Evolutionary conservation across 2,888 invertebrate species (phyloP), one percentile per base, ranked within the genome.

Genomic region (Ectemnius lituratus): DNA sequence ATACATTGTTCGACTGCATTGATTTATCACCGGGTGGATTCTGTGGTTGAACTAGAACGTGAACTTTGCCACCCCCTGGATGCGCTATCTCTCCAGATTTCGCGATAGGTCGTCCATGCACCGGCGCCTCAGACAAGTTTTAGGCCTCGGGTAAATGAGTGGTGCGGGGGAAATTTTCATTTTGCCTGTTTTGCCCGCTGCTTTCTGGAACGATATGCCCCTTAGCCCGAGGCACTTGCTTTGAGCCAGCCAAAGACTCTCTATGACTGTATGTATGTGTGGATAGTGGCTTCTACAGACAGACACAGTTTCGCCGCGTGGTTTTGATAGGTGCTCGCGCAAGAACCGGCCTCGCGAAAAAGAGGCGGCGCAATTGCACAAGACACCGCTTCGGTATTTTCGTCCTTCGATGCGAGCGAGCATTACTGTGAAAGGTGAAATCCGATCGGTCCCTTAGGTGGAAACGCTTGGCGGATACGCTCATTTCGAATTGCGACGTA

Each of bases 401-500:
- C 78, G 75, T 79, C 70, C 78, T 79, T 72, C 74, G 77, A 69
- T 20, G 52, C 59, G 70, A 65, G 47, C 67, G 62, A 66, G 18
- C 70, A 62, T 58, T 37, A 62, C 70, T 67, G 67, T 20, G 73
- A 76, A 68, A 73, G 73, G 73, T 69, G 78, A 76, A 78, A 76
- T 78, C 67, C 70, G 62, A 73, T 58, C 47, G 52, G 58, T 6
- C 20, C 6, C 56, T 11, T 37, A 37, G 57, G 2, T 37, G 47
- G 67, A 65, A 73, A 70, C 60, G 62, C 62, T 60, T 14, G 59
- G 27, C 28, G 49, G 69, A 23, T 58, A 52, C 64, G 63, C 64
- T 57, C 16, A 52, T 52, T 76, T 61, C 64, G 68, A 66, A 56
- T 66, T 64, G 66, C 69, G 63, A 69, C 75, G 70, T 56, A 60